Evolutionary conservation across 2,888 invertebrate species (phyloP).

Genomic region (Phalera bucephala): DNA sequence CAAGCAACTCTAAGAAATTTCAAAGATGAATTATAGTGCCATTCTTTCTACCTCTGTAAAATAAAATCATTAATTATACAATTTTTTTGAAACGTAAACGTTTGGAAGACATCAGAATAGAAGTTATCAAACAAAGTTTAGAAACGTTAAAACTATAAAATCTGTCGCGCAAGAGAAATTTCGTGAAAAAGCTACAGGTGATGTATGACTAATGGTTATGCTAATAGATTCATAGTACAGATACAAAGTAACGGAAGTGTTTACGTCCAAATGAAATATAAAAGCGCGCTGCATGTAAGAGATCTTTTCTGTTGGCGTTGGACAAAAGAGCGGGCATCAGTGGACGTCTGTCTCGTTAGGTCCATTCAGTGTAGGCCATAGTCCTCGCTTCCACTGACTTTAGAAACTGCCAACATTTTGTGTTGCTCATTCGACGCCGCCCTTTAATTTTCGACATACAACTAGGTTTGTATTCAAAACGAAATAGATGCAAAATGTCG

Average conservation of each 20-base stretch:
- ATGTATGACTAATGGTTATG: too few species aligned
- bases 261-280: constrained; percentile 10
- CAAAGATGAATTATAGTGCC: too few species aligned
- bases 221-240: neutral
- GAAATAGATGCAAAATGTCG: too few species aligned
- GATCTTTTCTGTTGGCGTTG: constrained; percentile 32
- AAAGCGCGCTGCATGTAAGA: constrained; percentile 19
- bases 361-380: constrained; percentile 50
- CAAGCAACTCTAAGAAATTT: too few species aligned
- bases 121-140: too few species aligned
- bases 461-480: constrained; percentile 1
- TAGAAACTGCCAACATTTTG: constrained; percentile 43
- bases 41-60: too few species aligned
- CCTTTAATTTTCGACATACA: constrained; percentile 32
- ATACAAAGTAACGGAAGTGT: constrained; percentile 5
- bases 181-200: too few species aligned
- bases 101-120: too few species aligned
- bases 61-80: too few species aligned
- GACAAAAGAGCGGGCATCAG: constrained; percentile 47
- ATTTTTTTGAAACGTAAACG: too few species aligned
- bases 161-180: too few species aligned
- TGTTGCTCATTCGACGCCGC: constrained; percentile 42
- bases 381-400: constrained; percentile 41
- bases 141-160: too few species aligned
- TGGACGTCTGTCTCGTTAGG: constrained; percentile 61